These are phyloP conservation scores for Eristalis pertinax DNA, from an alignment of 2,888 invertebrate genomes.

Conservation along the genomic window DNA sequence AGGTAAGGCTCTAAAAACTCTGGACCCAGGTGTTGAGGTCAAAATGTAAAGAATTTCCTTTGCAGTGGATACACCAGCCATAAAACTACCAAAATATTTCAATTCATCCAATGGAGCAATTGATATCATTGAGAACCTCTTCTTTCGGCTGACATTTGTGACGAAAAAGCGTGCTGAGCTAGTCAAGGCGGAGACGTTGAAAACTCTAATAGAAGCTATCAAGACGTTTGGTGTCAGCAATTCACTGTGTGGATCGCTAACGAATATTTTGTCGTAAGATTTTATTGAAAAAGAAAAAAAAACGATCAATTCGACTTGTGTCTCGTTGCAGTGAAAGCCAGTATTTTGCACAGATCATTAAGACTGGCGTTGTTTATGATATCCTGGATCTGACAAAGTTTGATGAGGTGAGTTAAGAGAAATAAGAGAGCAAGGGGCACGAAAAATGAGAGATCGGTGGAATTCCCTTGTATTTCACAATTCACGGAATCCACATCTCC, in stretches of 20 bases:
- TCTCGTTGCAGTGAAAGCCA: constrained; percentile 78
- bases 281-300: not conserved
- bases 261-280: constrained; percentile 80
- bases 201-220: constrained; percentile 78
- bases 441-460: too few relatives aligned
- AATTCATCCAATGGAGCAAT: constrained; percentile 76
- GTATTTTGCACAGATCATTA: constrained; percentile 80
- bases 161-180: constrained; percentile 78
- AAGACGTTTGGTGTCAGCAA: constrained; percentile 78
- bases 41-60: not conserved
- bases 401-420: constrained; percentile 75
- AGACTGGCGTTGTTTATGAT: constrained; percentile 79
- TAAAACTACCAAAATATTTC: constrained; percentile 74
- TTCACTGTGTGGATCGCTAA: constrained; percentile 78
- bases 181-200: constrained; percentile 79
- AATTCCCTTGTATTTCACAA: too few relatives aligned
- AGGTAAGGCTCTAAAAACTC: constrained; percentile 65
- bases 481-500: too few relatives aligned
- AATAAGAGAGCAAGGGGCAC: too few relatives aligned
- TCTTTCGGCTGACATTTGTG: constrained; percentile 78
- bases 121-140: constrained; percentile 79
- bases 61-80: constrained; percentile 75
- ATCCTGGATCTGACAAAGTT: constrained; percentile 78
- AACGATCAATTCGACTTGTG: not conserved
- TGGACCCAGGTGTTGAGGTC: not conserved